Conservation (phyloP, 2,797 vertebrate species). For the Enteromius trimaculatus region DNA sequence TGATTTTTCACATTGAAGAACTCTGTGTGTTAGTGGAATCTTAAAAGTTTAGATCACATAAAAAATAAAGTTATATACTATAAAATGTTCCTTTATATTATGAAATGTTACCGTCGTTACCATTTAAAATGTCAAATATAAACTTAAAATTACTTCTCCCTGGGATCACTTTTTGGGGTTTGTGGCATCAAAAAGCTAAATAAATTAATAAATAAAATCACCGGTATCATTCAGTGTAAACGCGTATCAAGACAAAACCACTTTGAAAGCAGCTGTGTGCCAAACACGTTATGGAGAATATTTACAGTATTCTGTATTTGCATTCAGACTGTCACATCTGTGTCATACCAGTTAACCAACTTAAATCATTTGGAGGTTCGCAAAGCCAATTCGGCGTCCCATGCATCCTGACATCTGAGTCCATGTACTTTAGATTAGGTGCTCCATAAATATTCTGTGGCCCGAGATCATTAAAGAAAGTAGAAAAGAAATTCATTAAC, state of each 20-base stretch:
- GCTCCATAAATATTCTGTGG: slow-evolving; percentile 70
- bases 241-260: background rate
- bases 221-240: background rate
- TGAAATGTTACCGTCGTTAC: background rate
- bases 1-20: slow-evolving; percentile 68
- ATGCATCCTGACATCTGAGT: slow-evolving; percentile 50
- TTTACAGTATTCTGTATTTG: background rate
- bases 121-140: background rate
- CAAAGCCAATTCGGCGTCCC: background rate
- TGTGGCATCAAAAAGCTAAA: background rate
- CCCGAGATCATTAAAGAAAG: slow-evolving; percentile 64
- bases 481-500: slow-evolving; percentile 77
- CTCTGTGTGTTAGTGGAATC: slow-evolving; percentile 5
- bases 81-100: slow-evolving; percentile 15
- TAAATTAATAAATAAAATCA: background rate
- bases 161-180: background rate
- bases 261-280: background rate
- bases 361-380: background rate
- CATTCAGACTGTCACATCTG: slow-evolving; percentile 19
- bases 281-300: background rate
- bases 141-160: background rate
- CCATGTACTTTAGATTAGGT: slow-evolving; percentile 60
- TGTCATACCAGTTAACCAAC: background rate
- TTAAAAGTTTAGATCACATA: slow-evolving; percentile 61
- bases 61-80: slow-evolving; percentile 38